These are phyloP conservation scores for Nemotelus pantherinus DNA, from an alignment of 2,888 invertebrate genomes.

Conservation along the genomic window DNA sequence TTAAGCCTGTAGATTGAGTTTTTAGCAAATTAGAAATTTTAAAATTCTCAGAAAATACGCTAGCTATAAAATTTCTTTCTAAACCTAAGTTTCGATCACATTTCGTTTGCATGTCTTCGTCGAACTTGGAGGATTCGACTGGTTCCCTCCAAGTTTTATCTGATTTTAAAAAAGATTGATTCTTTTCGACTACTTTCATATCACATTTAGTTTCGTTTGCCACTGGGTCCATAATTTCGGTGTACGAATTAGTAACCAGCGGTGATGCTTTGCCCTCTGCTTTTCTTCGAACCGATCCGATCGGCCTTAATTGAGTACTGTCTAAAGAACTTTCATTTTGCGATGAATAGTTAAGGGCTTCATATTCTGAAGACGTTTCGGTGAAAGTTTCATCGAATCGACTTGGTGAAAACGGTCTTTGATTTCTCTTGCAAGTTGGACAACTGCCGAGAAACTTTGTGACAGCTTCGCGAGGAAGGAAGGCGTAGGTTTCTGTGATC, in stretches of 20 bases:
- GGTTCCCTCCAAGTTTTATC: slow-evolving; percentile 15
- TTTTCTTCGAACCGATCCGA: not conserved
- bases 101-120: too few relatives aligned
- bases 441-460: slow-evolving; percentile 95
- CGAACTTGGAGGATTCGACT: too few relatives aligned
- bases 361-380: slow-evolving; percentile 63
- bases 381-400: slow-evolving; percentile 58
- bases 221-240: not conserved
- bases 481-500: slow-evolving; percentile 97
- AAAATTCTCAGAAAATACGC: not conserved
- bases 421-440: slow-evolving; percentile 77
- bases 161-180: slow-evolving; percentile 4
- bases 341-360: slow-evolving; percentile 60
- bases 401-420: slow-evolving; percentile 61
- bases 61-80: too few relatives aligned
- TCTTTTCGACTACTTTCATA: not conserved
- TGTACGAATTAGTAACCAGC: slow-evolving; percentile 16
- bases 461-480: slow-evolving; percentile 94
- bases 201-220: slow-evolving; percentile 24
- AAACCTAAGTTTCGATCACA: too few relatives aligned
- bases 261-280: slow-evolving; percentile 34
- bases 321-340: slow-evolving; percentile 61
- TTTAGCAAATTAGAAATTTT: not conserved
- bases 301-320: slow-evolving; percentile 48
- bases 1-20: not conserved